Evolutionary conservation across 2,888 invertebrate species (phyloP).

Genomic region (Drosophila bunnanda): DNA sequence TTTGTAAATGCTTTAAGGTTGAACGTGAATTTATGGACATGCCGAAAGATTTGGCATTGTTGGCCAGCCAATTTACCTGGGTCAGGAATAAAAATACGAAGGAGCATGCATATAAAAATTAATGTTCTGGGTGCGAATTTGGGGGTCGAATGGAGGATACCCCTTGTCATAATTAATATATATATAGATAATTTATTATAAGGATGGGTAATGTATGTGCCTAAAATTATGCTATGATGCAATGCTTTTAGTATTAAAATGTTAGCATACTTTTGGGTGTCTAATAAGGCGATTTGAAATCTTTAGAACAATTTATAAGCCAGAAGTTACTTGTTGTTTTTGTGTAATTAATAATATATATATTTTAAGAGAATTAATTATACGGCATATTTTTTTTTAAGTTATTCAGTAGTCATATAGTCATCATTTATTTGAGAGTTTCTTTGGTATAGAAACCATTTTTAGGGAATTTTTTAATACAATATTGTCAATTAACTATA

Average conservation of each 20-base stretch:
- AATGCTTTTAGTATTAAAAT: neutral
- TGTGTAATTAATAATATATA: neutral
- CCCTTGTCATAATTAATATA: neutral
- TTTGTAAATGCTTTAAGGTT: slow-evolving; percentile 29
- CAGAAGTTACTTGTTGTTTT: neutral
- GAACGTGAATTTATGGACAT: slow-evolving; percentile 57
- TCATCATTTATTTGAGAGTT: too few species aligned
- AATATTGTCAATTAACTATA: too few species aligned
- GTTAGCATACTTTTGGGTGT: neutral
- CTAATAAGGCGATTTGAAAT: neutral
- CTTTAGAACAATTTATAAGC: neutral
- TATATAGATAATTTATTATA: neutral
- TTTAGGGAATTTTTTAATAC: too few species aligned
- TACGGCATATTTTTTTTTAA: too few species aligned
- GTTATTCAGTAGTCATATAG: too few species aligned
- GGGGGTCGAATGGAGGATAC: neutral
- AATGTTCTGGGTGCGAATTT: neutral
- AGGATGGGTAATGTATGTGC: too few species aligned
- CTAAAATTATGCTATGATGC: neutral
- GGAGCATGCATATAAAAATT: neutral
- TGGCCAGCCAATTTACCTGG: slow-evolving; percentile 33
- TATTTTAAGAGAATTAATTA: neutral
- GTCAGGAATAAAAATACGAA: slow-evolving; percentile 1
- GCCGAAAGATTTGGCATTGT: slow-evolving; percentile 39
- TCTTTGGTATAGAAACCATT: too few species aligned